These are phyloP conservation scores for Lasiommata megera DNA, from an alignment of 2,888 invertebrate species.

Conservation along the genomic window DNA sequence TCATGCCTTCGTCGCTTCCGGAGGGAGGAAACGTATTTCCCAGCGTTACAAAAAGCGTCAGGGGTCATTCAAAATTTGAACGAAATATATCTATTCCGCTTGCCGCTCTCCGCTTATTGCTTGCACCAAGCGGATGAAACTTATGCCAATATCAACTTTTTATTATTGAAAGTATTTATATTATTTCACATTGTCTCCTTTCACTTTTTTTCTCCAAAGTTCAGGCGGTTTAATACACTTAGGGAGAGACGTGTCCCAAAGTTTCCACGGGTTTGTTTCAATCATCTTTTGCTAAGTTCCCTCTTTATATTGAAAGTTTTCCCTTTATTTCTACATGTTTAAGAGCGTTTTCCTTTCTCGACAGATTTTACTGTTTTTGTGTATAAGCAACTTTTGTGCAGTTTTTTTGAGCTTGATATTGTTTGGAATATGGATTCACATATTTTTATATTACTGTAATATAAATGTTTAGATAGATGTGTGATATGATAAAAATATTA, in stretches of 20 bases:
- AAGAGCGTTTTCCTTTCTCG: conserved; percentile 19
- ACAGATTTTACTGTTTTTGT: conserved; percentile 15
- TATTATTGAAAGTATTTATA: conserved; percentile 79
- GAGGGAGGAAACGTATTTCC: too few species aligned
- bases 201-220: conserved; percentile 60
- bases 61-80: too few species aligned
- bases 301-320: conserved; percentile 42
- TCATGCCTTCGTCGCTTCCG: too few species aligned
- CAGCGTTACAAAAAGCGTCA: too few species aligned
- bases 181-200: conserved; percentile 73
- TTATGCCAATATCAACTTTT: conserved; percentile 67
- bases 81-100: too few species aligned
- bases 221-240: conserved; percentile 77
- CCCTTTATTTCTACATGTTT: conserved; percentile 32
- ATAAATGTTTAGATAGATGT: too few species aligned
- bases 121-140: conserved; percentile 41
- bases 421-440: too few species aligned
- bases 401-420: too few species aligned
- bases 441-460: too few species aligned
- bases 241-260: conserved; percentile 61
- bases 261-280: conserved; percentile 66
- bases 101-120: conserved; percentile 19
- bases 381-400: not conserved
- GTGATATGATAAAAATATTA: too few species aligned
- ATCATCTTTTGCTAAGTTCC: conserved; percentile 64